Conservation (phyloP, 2,113 vertebrate genomes). For the Bothrops jararaca region DNA sequence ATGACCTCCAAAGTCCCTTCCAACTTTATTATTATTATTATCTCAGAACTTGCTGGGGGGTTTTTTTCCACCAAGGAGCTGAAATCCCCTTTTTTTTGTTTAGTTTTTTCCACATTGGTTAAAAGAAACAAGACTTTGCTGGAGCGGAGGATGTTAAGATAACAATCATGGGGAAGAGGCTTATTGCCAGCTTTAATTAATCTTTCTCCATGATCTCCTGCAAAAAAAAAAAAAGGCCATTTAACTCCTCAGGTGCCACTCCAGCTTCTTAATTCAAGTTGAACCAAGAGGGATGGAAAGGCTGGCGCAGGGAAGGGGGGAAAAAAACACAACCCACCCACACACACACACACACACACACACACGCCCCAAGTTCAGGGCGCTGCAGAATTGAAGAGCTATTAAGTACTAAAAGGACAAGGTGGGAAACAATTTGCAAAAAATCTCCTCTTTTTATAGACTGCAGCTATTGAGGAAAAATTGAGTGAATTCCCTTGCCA, state of each 20-base stretch:
- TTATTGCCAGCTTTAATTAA: conserved; percentile 52
- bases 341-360: no score
- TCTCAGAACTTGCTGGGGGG: conserved; percentile 1
- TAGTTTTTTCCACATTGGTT: neutral
- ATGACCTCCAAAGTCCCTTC: no score
- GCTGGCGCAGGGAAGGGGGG: conserved; percentile 63
- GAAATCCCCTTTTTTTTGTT: neutral
- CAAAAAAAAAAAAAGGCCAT: neutral
- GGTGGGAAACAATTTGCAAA: conserved; percentile 85
- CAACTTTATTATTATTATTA: no score
- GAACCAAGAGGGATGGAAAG: conserved; percentile 44
- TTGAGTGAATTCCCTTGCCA: conserved; percentile 86
- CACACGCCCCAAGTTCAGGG: conserved; percentile 52
- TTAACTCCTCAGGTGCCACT: conserved; percentile 68
- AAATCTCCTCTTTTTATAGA: conserved; percentile 87
- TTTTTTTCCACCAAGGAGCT: neutral
- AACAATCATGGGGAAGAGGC: conserved; percentile 33
- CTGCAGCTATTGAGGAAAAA: conserved; percentile 87
- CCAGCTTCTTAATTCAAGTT: conserved; percentile 72
- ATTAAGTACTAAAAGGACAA: conserved; percentile 86
- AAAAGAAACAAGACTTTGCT: neutral
- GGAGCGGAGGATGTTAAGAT: conserved; percentile 7
- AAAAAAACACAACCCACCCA: no score
- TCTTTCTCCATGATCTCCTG: conserved; percentile 8
- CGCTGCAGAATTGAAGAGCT: conserved; percentile 77